Evolutionary conservation across 1,140 invertebrate species (phyloP), one percentile per base, ranked within the genome.

Genomic region (Hycleus phaleratus): DNA sequence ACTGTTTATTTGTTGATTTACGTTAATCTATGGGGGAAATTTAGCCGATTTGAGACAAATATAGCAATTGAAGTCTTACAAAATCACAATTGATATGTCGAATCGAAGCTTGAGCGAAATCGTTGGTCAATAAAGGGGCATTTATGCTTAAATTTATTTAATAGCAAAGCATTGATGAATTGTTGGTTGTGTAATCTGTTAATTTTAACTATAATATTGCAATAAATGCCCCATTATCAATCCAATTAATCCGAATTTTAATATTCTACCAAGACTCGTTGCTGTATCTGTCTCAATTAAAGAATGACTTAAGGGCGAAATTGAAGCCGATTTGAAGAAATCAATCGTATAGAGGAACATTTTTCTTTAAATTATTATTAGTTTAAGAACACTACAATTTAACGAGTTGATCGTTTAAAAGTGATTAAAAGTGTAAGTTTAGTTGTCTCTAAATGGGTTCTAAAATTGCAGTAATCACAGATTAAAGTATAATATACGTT

Each of bases 381-480:
- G 32, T 32, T 32, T 18, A 18, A 18, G 32, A 53, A 45, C 44
- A 53, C 51, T 46, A 40, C 45, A 53, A 53, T 53, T 11, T 46
- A 46, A 53, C 51, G 51, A 45, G 38, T 53, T 43, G 51, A 53
- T 53, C 32, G 7, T 32, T 32, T 53, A 42, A 53, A 53, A 53
- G 51, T 53, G 51, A 46, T 53, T 53, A 53, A 53, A 53, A 53
- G 51, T 53, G 51, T 54, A 42, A 42, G 40, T 44, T 40, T 44
- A 47, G 42, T 47, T 43, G 51, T 42, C 55, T 54, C 56, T 59
- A 62, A 46, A 11, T 42, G 40, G 40, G 5, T 42, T n/a, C 11
- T 42, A 42, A 42, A 42, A 60, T 59, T 62, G 60, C 56, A 50
- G 49, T 59, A 62, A 62, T 62, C 60, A 62, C 60, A 62, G 60